Percentiles rank a stretch among this genome's conserved stretches.
These are phyloP conservation scores for Silvanus unidentatus DNA, from an alignment of 2,888 invertebrate species.

Conservation along the genomic window DNA sequence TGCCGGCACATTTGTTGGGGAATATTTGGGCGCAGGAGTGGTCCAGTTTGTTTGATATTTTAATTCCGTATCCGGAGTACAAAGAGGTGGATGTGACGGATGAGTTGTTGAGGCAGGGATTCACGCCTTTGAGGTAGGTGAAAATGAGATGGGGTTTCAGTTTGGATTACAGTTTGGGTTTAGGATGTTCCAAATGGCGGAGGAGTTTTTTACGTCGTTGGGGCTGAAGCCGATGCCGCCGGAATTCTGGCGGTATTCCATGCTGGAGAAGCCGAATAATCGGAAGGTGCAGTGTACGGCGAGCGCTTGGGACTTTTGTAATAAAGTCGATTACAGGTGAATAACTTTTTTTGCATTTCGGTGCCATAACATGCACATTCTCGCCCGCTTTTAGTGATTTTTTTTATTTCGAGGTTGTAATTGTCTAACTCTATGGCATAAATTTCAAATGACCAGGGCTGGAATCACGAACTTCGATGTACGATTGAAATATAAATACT, in stretches of 20 bases:
- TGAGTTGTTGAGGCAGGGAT: conserved; percentile 69
- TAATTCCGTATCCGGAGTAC: conserved; percentile 69
- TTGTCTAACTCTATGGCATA: too few species aligned
- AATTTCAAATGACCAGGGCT: too few species aligned
- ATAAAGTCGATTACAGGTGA: conserved; percentile 75
- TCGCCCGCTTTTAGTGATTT: not conserved
- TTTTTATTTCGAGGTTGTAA: too few species aligned
- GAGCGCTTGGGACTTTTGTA: conserved; percentile 84
- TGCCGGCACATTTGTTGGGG: conserved; percentile 80
- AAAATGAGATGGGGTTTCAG: not conserved
- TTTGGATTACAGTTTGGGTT: conserved; percentile 22
- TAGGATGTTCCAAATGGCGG: conserved; percentile 77
- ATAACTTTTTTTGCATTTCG: conserved; percentile 2
- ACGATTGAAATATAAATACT: too few species aligned
- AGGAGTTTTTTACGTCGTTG: conserved; percentile 76
- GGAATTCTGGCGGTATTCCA: conserved; percentile 78
- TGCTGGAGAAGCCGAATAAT: conserved; percentile 69
- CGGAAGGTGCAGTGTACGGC: conserved; percentile 67
- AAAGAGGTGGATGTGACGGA: conserved; percentile 68
- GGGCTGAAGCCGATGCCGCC: conserved; percentile 75
- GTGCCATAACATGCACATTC: not conserved
- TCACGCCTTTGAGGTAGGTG: conserved; percentile 61
- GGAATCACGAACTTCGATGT: too few species aligned
- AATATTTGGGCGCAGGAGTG: conserved; percentile 84
- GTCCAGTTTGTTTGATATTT: conserved; percentile 67